Evolutionary conservation across 2,797 vertebrate genomes (phyloP).

Genomic region (Notolepis coatsorum): DNA sequence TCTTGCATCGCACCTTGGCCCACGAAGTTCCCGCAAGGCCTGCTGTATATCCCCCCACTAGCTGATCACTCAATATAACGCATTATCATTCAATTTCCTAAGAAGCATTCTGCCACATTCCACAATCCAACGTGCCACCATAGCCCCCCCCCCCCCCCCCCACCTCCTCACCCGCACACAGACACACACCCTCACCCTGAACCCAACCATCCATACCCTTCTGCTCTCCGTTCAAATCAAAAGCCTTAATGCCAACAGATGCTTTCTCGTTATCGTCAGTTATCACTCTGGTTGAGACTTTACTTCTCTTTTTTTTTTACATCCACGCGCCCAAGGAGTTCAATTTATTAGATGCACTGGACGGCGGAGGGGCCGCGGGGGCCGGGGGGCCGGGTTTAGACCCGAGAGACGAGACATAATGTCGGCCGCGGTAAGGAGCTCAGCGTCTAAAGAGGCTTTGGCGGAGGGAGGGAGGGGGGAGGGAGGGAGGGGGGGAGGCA

Average conservation of each 20-base stretch:
- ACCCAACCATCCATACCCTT: slow-evolving; percentile 62
- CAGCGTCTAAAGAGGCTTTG: slow-evolving; percentile 96
- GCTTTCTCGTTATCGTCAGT: slow-evolving; percentile 71
- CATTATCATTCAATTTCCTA: slow-evolving; percentile 52
- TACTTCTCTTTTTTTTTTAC: no score
- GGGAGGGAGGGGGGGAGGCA: slow-evolving; percentile 77
- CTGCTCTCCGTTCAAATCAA: slow-evolving; percentile 69
- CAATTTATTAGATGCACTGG: slow-evolving; percentile 76
- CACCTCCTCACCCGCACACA: slow-evolving; percentile 34
- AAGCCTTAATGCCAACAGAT: slow-evolving; percentile 76
- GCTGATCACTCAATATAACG: no score
- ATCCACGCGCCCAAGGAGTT: slow-evolving; percentile 79
- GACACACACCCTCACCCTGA: slow-evolving; percentile 32
- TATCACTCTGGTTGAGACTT: slow-evolving; percentile 75
- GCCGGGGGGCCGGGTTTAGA: slow-evolving; percentile 67
- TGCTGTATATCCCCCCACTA: no score
- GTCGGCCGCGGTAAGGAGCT: slow-evolving; percentile 86
- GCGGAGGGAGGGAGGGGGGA: slow-evolving; percentile 68
- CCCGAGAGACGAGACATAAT: slow-evolving; percentile 72
- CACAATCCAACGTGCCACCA: slow-evolving; percentile 20
- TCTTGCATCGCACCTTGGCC: no score
- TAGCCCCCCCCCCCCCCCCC: slow-evolving; percentile 3
- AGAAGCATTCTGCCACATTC: slow-evolving; percentile 62
- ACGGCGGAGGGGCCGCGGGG: slow-evolving; percentile 62
- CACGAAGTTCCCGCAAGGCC: no score